Base-by-base conservation (phyloP, 2,113 vertebrate genomes). In the Marmota flaviventris region DNA sequence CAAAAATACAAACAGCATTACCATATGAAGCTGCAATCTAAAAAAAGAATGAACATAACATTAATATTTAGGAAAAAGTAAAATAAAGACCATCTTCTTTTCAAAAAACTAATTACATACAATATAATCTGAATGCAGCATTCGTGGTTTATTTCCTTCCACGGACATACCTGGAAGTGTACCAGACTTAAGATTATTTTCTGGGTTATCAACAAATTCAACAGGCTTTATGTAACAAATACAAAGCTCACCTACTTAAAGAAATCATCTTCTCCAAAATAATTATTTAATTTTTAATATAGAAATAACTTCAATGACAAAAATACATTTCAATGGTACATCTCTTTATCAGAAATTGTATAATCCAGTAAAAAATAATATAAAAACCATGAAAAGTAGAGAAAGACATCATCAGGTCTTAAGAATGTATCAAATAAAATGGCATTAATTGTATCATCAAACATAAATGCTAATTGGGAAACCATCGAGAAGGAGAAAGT, bases 11-110 rank as follows among this genome's bases (percentile, higher is more conserved):
- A 97, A 99, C 99, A 88, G 99, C 99, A 91, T 99, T 99, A 98
- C 99, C 99, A 81, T 99, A 99, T 48, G 99, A 99, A 1, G 99
- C 99, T 97, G 99, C 99, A 96, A 99, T 99, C 99, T 99, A 98
- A 98, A 99, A 99, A 98, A 98, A 98, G 92, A 98, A 98, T 39
- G 65, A 61, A 95, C n/a, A 97, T 87, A 97, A 67, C 72, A 39
- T 85, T 91, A 95, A 51, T 27, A 88, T 48, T 94, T 82, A 92
- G 56, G 11, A 96, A 87, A 69, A 75, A 76, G 18, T 22, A 48
- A 87, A 70, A 65, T 79, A 97, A 93, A 82, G 0, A 2, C 18
- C 63, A 37, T 81, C 24, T 63, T 37, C 17, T 97, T 73, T 78
- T 75, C 39, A 95, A 73, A 3, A 97, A 29, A 37, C 48, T 79